Evolutionary conservation across 2,888 invertebrate species (phyloP).

Genomic region (Drosophila recens): DNA sequence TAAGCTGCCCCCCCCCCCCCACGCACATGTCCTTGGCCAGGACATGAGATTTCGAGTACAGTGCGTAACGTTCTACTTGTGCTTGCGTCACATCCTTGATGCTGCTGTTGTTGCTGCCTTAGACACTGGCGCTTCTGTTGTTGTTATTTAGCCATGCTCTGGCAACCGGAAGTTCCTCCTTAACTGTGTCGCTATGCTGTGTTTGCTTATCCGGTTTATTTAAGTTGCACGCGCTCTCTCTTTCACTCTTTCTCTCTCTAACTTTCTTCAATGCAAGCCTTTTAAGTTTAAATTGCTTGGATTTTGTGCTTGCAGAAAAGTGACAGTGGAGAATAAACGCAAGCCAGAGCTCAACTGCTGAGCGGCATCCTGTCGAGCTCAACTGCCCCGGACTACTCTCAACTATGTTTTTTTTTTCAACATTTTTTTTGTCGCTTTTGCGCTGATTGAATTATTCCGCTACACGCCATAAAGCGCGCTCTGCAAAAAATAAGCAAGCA

Average conservation of each 20-base stretch:
- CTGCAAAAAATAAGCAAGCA: conserved; percentile 42
- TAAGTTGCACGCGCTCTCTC: conserved; percentile 70
- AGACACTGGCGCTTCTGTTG: conserved; percentile 27
- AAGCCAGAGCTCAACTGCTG: conserved; percentile 19
- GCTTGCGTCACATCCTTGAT: conserved; percentile 49
- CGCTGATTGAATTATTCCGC: conserved; percentile 80
- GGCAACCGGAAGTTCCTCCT: conserved; percentile 75
- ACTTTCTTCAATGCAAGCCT: conserved; percentile 63
- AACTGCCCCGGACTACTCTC: conserved; percentile 19
- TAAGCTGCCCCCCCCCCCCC: conserved; percentile 50
- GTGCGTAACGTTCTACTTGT: conserved; percentile 33
- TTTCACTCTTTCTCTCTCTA: conserved; percentile 20
- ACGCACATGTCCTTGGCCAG: conserved; percentile 51
- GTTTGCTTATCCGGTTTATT: conserved; percentile 80
- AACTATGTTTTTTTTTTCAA: conserved; percentile 1
- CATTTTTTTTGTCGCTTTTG: conserved; percentile 42
- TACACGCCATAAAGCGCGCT: conserved; percentile 76
- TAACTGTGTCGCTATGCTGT: conserved; percentile 77
- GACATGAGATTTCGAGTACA: conserved; percentile 16
- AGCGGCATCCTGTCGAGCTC: conserved; percentile 21
- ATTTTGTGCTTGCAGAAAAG: conserved; percentile 56
- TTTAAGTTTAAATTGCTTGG: conserved; percentile 77
- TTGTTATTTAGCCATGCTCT: conserved; percentile 60
- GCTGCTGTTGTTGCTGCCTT: conserved; percentile 10
- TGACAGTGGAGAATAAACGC: conserved; percentile 45